Evolutionary conservation across 2,888 invertebrate species (phyloP), one percentile per base, ranked within the genome.

Genomic region (Ormyrus thymus): DNA sequence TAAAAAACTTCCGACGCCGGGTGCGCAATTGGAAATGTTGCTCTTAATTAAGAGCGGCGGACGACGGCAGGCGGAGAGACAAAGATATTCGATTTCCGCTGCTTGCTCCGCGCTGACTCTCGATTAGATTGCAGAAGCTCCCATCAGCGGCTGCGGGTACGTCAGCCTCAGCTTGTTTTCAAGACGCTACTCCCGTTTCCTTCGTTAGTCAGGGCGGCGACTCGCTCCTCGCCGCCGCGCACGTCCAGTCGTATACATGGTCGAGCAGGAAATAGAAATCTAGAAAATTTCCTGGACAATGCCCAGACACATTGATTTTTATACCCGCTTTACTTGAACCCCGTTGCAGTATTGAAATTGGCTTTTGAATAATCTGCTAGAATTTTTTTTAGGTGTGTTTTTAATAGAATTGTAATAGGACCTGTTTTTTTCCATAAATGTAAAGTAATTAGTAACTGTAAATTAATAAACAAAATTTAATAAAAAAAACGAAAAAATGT

Each of bases 101-200:
- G 53, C 15, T 15, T 53, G 61, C 64, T 55, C 46, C 46, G 53
- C 48, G 15, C 48, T 46, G 62, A 62, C 64, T 64, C 48, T 15
- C 72, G 62, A 72, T 72, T 72, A 72, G 72, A 72, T 72, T 72
- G 62, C 62, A 64, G 72, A 46, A 72, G 46, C 61, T 62, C 45
- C 61, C 71, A 62, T 71, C 53, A 51, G n/a, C 13, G 62, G 15
- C 15, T 46, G 71, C 51, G 45, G 51, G 59, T 6, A 7, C 9
- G 11, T 72, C 62, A 7, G 29, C 58, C n/a, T 15, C 43, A 1
- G 8, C 29, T 46, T 62, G 53, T 55, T 62, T 45, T 46, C 50
- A 29, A 6, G 13, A 29, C 29, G 29, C 29, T 29, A 29, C 29
- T 29, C 29, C 15, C 11, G n/a, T 15, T 11, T 48, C 62, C 62